Base-by-base conservation (phyloP, 2,888 invertebrate species). In the Plemyria rubiginata region DNA sequence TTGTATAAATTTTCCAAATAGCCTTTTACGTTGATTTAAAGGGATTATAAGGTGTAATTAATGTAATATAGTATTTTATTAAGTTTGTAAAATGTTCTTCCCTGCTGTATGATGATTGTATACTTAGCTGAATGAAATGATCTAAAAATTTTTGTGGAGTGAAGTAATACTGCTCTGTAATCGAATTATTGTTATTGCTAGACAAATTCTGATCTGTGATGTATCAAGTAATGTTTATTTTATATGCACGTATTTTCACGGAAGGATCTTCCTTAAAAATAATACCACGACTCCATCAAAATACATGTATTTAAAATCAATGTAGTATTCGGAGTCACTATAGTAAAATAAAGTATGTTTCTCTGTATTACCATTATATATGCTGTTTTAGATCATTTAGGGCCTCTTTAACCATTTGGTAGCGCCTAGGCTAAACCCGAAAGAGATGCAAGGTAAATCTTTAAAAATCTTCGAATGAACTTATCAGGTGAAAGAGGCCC, bases 1-100 rank as follows among this genome's bases (percentile, higher is more conserved):
- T 57, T 68, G 65, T 70, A 75, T 72, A 73, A 71, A 75, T 73
- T 72, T 71, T 72, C 73, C 72, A 73, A 74, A 71, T 81, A 81
- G 75, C 72, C 32, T 64, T 66, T 61, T 62, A 57, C 46, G 49
- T 74, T 74, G 77, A 71, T 69, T 69, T 74, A 70, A 70, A 73
- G 70, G 75, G 71, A 68, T 78, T 72, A 73, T 72, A 72, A 72
- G 72, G 67, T 73, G 76, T 77, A 72, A 62, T 62, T 52, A 57
- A 53, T 67, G 64, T 73, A 72, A 66, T 68, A 68, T 65, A 72
- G 49, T 55, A 40, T 22, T 55, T 57, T 43, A 57, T 15, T 57
- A 57, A 13, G 43, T 36, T 50, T 36, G 50, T 36, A 74, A 68
- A 68, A 69, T 43, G 50, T 55, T 68, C 60, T 60, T 54, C 16